These are phyloP conservation scores for Bombylius major DNA, from an alignment of 2,888 invertebrate genomes.

Conservation along the genomic window DNA sequence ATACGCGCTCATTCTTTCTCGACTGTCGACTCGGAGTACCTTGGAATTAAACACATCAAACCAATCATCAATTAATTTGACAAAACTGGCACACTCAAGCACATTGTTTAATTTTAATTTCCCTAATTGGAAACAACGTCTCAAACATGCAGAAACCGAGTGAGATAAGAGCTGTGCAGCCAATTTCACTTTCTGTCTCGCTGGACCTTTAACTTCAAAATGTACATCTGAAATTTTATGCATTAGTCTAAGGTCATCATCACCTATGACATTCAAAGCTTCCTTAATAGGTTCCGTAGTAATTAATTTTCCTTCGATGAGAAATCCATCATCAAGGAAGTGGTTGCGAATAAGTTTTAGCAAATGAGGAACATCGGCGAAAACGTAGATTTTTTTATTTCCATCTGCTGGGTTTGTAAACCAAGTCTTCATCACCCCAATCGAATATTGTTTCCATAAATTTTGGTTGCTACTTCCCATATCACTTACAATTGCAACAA, in stretches of 20 bases:
- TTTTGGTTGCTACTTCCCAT: too few species aligned
- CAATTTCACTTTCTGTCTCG: slow-evolving; percentile 6
- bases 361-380: slow-evolving; percentile 8
- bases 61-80: slow-evolving; percentile 17
- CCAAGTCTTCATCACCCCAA: too few species aligned
- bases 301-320: slow-evolving; percentile 5
- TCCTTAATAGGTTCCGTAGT: slow-evolving; percentile 4
- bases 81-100: slow-evolving; percentile 16
- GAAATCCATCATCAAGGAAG: slow-evolving; percentile 12
- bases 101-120: slow-evolving; percentile 3
- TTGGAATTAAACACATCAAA: too few species aligned
- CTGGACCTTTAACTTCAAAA: not conserved
- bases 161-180: slow-evolving; percentile 19
- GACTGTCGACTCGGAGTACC: too few species aligned
- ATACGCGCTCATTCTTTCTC: too few species aligned
- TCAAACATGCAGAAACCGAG: slow-evolving; percentile 14
- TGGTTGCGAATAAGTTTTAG: slow-evolving; percentile 15
- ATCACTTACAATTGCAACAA: not conserved
- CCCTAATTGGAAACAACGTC: slow-evolving; percentile 12
- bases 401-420: too few species aligned
- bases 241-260: not conserved
- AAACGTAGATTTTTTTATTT: slow-evolving; percentile 6
- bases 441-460: too few species aligned
- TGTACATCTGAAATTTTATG: not conserved
- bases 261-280: not conserved